Base-by-base conservation (phyloP, 2,888 invertebrate genomes). In the Eupithecia exiguata region DNA sequence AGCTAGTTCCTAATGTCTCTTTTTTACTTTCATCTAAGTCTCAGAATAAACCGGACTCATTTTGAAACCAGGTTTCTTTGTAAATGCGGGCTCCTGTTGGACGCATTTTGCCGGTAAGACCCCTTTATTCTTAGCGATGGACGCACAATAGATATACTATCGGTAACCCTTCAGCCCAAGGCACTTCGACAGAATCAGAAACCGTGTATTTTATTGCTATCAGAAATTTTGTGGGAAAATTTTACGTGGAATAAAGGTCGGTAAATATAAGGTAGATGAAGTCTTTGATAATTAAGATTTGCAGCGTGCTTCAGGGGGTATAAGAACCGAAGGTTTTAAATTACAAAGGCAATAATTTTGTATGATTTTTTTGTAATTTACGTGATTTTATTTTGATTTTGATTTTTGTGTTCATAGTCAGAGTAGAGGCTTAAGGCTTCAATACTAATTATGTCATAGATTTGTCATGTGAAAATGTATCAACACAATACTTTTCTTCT, bases 161-260 rank as follows among this genome's bases (percentile, higher is more conserved):
- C 86, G 81, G 82, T 83, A 91, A 89, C 93, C 93, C 92, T 91
- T 89, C 89, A 84, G 91, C 92, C 91, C 86, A 89, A 84, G 91
- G 92, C 89, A 80, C 83, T 84, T 78, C 78, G 73, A 81, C 76
- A 76, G 76, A 87, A 85, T 87, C 88, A 86, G 87, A 84, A 86
- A 84, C 84, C 86, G 86, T 82, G 86, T 83, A 88, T 91, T 92
- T 92, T 92, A 93, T 92, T 91, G 91, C 91, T 89, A 61, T 88
- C 88, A 83, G 89, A 85, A 85, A 87, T 86, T 87, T 84, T 83
- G 79, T 81, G 80, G 58, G 82, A 80, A 81, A 84, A 84, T 86
- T 81, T 82, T 77, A 79, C 82, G 80, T 66, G 74, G 70, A 72
- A 72, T 72, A 74, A 69, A 71, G 76, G 72, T 75, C 58, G 63